These are phyloP conservation scores for Psittacara wagleri DNA, from an alignment of 2,113 vertebrate species.

Conservation along the genomic window DNA sequence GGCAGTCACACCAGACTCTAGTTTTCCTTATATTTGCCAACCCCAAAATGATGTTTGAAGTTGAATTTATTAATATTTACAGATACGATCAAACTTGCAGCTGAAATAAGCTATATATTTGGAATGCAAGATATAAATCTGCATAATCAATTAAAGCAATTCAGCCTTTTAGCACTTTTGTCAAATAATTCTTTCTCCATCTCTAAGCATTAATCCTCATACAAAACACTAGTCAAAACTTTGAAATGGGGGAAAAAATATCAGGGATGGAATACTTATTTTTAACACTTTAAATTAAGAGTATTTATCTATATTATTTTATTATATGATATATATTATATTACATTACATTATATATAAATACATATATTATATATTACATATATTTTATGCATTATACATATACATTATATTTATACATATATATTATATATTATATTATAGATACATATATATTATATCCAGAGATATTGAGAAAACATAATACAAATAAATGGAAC, in stretches of 20 bases:
- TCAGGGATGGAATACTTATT: neutral
- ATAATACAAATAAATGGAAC: neutral
- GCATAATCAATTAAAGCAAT: neutral
- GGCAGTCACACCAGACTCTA: neutral
- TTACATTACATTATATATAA: too few relatives aligned
- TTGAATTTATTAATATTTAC: constrained; percentile 13
- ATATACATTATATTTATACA: too few relatives aligned
- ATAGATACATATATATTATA: neutral
- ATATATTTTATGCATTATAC: too few relatives aligned
- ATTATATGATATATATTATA: neutral
- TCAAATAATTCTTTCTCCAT: neutral
- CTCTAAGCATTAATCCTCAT: neutral
- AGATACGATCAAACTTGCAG: neutral
- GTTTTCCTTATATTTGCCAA: neutral
- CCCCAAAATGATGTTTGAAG: neutral
- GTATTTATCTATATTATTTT: neutral
- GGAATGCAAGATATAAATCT: neutral
- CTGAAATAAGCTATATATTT: neutral
- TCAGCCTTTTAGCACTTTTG: neutral
- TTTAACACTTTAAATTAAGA: neutral
- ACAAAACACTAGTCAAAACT: neutral
- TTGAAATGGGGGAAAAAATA: neutral
- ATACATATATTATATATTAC: too few relatives aligned
- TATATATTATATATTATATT: neutral
- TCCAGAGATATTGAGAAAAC: neutral